These are phyloP conservation scores for Acropora yongei DNA, from an alignment of 64 coral and sea anemone species.

Conservation along the genomic window DNA sequence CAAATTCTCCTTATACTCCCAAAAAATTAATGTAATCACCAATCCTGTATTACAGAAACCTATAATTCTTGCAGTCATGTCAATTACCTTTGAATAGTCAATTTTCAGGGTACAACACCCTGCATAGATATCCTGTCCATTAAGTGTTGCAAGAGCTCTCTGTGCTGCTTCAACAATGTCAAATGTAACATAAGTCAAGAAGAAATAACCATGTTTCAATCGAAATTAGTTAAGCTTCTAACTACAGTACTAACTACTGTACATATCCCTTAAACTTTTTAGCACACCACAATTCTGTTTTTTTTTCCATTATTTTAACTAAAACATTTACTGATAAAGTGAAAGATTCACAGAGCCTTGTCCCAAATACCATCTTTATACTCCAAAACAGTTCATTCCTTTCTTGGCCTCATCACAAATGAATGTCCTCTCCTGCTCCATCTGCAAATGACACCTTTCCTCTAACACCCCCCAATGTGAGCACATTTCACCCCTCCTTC, in stretches of 20 bases:
- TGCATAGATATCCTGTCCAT: conserved; percentile 98
- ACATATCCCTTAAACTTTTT: too few species aligned
- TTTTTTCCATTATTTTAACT: too few species aligned
- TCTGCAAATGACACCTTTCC: background rate
- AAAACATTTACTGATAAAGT: too few species aligned
- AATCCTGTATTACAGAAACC: background rate
- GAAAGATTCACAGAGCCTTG: too few species aligned
- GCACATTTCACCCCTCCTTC: background rate
- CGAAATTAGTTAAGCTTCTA: background rate
- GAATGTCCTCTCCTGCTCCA: too few species aligned
- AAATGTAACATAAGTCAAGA: conserved; percentile 82
- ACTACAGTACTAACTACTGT: background rate
- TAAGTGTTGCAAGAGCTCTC: conserved; percentile 83
- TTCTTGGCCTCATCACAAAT: too few species aligned
- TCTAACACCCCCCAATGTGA: background rate
- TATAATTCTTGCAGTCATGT: background rate
- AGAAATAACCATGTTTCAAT: background rate
- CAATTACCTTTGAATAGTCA: conserved; percentile 96
- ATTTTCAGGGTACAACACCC: conserved; percentile 98
- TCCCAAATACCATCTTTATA: too few species aligned
- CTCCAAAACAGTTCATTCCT: too few species aligned
- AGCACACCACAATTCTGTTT: too few species aligned
- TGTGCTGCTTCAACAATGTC: conserved; percentile 97
- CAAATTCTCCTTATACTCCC: background rate
- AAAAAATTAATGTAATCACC: background rate